A percentile compares a stretch with the other conserved stretches of the same genome.
These are phyloP conservation scores for Mechanitis messenoides DNA, from an alignment of 2,888 invertebrate genomes.

Conservation along the genomic window DNA sequence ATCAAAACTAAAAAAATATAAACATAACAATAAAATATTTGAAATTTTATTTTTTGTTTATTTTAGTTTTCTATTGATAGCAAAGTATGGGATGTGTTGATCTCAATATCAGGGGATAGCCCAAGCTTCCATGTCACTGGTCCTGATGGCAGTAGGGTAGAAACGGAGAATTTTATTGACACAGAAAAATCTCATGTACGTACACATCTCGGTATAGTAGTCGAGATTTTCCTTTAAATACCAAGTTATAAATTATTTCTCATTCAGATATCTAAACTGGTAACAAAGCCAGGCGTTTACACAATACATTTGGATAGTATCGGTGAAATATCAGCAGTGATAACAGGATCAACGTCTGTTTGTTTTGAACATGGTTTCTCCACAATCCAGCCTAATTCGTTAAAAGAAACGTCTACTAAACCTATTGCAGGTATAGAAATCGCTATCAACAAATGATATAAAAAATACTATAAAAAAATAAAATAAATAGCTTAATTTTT, in stretches of 20 bases:
- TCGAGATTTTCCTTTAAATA: background rate
- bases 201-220: conserved; percentile 10
- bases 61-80: conserved; percentile 45
- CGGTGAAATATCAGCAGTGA: conserved; percentile 32
- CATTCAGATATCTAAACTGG: conserved; percentile 39
- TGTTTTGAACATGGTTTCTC: conserved; percentile 51
- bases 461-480: no score
- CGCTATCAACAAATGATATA: no score
- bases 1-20: background rate
- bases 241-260: background rate
- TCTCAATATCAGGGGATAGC: conserved; percentile 39
- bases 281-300: conserved; percentile 37
- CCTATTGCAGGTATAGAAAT: conserved; percentile 42
- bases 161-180: conserved; percentile 30
- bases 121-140: conserved; percentile 35
- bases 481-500: no score
- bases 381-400: conserved; percentile 32
- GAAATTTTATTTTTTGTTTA: background rate
- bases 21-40: background rate
- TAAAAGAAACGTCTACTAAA: conserved; percentile 40
- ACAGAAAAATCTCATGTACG: conserved; percentile 36
- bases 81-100: conserved; percentile 34
- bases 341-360: conserved; percentile 39
- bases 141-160: conserved; percentile 35
- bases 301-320: conserved; percentile 37